phyloP scores from a whole-genome alignment of 2,113 vertebrate species.

The Microcebus tavaratra region DNA sequence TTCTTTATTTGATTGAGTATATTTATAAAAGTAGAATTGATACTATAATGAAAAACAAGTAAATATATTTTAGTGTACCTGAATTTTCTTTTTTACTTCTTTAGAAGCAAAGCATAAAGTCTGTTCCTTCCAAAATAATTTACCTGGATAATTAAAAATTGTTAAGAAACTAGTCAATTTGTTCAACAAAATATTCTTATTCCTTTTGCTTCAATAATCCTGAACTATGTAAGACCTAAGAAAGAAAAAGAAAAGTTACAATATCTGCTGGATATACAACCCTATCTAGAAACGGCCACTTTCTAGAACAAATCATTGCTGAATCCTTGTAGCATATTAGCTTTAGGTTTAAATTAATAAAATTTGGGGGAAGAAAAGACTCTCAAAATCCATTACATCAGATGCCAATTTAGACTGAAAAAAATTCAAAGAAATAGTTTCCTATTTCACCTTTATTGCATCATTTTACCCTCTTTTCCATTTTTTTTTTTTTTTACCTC shows the following conservation, averaged over 20 bases:
- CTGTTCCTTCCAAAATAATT: not conserved
- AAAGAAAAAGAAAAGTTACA: not conserved
- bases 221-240: not conserved
- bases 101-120: not conserved
- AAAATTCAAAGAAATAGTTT: not conserved
- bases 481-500: not conserved
- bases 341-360: not conserved
- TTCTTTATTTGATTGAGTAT: not conserved
- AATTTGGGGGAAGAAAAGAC: not conserved
- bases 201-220: not conserved
- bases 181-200: not conserved
- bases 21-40: constrained; percentile 5
- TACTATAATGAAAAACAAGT: not conserved
- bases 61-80: not conserved
- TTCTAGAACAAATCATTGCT: not conserved
- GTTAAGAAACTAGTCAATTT: not conserved
- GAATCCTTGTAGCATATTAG: not conserved
- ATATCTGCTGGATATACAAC: not conserved
- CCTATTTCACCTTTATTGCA: too few relatives aligned
- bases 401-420: not conserved
- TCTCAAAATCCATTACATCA: not conserved
- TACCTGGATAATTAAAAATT: not conserved
- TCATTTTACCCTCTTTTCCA: not conserved
- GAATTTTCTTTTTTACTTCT: not conserved
- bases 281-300: not conserved